Evolutionary conservation across 2,797 vertebrate species (phyloP).

Genomic region (Malurus splendens): DNA sequence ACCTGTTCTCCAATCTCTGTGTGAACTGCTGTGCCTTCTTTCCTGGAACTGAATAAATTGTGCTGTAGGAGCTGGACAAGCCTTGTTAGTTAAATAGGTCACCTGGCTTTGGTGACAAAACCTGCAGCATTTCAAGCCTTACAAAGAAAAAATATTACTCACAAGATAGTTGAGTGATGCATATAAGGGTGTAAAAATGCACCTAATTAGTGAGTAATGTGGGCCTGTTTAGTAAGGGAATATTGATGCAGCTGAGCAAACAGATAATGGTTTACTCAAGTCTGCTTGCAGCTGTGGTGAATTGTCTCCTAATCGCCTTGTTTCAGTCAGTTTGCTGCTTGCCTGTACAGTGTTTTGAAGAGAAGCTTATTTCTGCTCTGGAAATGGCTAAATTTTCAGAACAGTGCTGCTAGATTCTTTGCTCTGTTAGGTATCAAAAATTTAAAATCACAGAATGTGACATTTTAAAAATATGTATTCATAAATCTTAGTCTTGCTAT

Average conservation of each 20-base stretch:
- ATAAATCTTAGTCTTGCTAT: background rate
- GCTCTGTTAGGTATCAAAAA: background rate
- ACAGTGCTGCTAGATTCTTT: background rate
- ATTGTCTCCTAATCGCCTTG: background rate
- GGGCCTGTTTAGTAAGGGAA: background rate
- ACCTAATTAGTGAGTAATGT: background rate
- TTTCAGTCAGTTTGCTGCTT: background rate
- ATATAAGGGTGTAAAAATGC: background rate
- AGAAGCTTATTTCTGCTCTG: background rate
- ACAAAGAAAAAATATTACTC: background rate
- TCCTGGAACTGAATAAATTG: background rate
- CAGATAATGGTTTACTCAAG: background rate
- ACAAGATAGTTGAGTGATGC: background rate
- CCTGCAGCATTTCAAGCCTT: background rate
- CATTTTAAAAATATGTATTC: background rate
- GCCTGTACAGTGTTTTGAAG: background rate
- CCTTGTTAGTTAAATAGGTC: constrained; percentile 3
- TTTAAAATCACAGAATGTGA: background rate
- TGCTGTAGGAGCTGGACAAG: background rate
- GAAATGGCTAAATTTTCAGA: background rate
- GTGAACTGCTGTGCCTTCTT: background rate
- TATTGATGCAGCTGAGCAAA: background rate
- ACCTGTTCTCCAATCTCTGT: background rate
- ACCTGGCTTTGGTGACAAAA: background rate
- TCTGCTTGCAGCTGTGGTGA: background rate